phyloP scores from a whole-genome alignment of 2,113 vertebrate genomes.

The Calonectris borealis region DNA sequence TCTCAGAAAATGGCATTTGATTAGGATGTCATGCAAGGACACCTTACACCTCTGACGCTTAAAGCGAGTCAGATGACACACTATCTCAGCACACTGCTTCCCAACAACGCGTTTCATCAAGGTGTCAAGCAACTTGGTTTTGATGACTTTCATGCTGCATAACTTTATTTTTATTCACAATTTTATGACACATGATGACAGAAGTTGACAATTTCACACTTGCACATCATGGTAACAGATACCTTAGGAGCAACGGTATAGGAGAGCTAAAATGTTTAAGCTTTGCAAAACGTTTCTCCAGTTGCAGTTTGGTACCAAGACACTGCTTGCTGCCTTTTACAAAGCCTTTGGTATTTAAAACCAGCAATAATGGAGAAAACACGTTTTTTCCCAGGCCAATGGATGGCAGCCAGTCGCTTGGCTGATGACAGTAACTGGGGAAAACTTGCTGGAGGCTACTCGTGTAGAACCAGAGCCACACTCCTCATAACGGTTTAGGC shows the following conservation, averaged over 20 bases:
- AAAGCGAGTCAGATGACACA: background rate
- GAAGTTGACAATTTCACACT: background rate
- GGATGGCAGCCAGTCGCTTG: background rate
- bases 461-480: background rate
- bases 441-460: background rate
- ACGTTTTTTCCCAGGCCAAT: background rate
- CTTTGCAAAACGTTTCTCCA: background rate
- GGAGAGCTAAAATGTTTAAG: background rate
- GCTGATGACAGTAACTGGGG: background rate
- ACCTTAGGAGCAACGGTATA: background rate
- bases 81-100: background rate
- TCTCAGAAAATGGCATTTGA: background rate
- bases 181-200: background rate
- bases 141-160: background rate
- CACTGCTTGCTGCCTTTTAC: background rate
- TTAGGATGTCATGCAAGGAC: background rate
- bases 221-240: background rate
- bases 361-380: background rate
- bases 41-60: conserved; percentile 16
- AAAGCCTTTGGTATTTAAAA: background rate
- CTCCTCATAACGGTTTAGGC: fast-evolving
- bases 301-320: background rate
- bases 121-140: background rate
- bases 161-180: background rate
- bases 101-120: background rate